These are phyloP conservation scores for Tautogolabrus adspersus DNA, from an alignment of 2,113 vertebrate species.

Conservation along the genomic window DNA sequence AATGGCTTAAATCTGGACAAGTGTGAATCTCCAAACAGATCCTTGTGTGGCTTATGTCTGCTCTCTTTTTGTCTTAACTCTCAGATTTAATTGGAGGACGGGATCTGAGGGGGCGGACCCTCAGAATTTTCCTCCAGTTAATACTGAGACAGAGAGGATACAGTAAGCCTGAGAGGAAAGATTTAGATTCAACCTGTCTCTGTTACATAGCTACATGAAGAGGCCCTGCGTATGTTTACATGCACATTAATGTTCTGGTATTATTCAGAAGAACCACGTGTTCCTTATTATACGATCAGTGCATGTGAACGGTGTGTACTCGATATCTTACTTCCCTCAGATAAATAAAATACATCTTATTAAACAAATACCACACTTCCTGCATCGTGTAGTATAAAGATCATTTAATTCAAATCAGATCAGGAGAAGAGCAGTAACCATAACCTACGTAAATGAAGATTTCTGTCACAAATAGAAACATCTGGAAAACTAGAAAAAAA, in stretches of 20 bases:
- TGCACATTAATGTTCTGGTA: slow-evolving; percentile 63
- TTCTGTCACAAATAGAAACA: too few species aligned
- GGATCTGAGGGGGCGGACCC: not conserved
- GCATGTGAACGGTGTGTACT: slow-evolving; percentile 22
- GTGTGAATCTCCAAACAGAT: slow-evolving; percentile 58
- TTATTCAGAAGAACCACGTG: slow-evolving; percentile 15
- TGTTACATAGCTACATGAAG: slow-evolving; percentile 28
- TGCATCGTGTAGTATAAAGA: not conserved
- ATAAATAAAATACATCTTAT: not conserved
- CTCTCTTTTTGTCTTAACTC: not conserved
- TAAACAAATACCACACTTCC: not conserved
- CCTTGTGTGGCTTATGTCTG: slow-evolving; percentile 8
- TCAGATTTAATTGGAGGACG: slow-evolving; percentile 38
- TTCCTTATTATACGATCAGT: not conserved
- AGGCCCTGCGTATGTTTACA: slow-evolving; percentile 46
- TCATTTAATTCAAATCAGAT: too few species aligned
- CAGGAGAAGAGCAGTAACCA: too few species aligned
- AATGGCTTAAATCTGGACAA: slow-evolving; percentile 62
- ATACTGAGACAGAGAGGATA: slow-evolving; percentile 11
- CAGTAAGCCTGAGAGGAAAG: slow-evolving; percentile 21
- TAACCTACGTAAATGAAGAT: too few species aligned
- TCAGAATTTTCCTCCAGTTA: slow-evolving; percentile 15
- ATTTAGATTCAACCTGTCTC: slow-evolving; percentile 61
- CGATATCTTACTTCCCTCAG: too few species aligned
- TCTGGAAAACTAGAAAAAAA: too few species aligned